A percentile compares a stretch with the other conserved stretches of the same genome.
Evolutionary conservation across 2,888 invertebrate genomes (phyloP).

Genomic region (Cantharis lateralis): DNA sequence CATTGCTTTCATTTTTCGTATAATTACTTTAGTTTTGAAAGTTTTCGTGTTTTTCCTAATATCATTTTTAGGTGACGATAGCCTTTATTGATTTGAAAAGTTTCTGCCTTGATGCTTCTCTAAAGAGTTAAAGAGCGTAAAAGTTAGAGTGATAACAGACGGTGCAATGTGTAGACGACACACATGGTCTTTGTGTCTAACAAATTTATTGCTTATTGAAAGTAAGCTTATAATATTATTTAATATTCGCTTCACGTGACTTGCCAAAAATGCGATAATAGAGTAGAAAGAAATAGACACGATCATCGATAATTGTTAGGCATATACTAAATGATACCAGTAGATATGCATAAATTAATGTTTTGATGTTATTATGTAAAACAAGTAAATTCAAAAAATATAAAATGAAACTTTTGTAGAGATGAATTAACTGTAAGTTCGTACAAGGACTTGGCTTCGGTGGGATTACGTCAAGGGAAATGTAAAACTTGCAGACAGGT

Average conservation of each 20-base stretch:
- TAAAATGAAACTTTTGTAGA: background rate
- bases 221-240: constrained; percentile 18
- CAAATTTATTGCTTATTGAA: constrained; percentile 46
- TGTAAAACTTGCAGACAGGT: constrained; percentile 36
- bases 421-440: constrained; percentile 33
- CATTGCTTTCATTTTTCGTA: background rate
- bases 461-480: constrained; percentile 46
- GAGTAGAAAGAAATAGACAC: background rate
- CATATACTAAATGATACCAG: background rate
- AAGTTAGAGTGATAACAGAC: constrained; percentile 52
- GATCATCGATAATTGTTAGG: background rate
- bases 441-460: constrained; percentile 34
- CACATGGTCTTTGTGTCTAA: constrained; percentile 46
- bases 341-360: background rate
- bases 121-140: constrained; percentile 54
- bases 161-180: constrained; percentile 40
- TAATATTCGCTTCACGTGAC: background rate
- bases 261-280: background rate
- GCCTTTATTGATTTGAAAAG: constrained; percentile 53
- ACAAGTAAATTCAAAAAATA: no score
- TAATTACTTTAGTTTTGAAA: constrained; percentile 22
- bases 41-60: constrained; percentile 11
- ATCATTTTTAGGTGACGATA: constrained; percentile 31
- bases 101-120: constrained; percentile 53
- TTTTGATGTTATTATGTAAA: background rate